Percentiles rank a stretch among this genome's conserved stretches.
These are phyloP conservation scores for Tethya wilhelma DNA, from an alignment of 37 sponge, comb jelly and placozoan species.

Conservation along the genomic window DNA sequence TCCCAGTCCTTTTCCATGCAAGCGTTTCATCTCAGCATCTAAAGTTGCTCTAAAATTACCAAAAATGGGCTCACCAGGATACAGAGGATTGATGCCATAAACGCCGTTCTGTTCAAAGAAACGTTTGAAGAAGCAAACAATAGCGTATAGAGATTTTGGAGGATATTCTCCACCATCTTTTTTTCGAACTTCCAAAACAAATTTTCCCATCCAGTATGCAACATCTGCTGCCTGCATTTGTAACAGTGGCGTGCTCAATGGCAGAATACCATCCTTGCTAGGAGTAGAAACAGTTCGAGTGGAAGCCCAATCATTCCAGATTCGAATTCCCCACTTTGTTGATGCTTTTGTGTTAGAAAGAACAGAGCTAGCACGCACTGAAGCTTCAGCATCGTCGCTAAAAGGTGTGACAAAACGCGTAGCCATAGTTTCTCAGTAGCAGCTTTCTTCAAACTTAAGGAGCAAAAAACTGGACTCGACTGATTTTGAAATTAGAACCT, in stretches of 20 bases:
- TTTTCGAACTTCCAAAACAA: too few relatives aligned
- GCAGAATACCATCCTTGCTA: neutral
- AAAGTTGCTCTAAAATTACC: constrained; percentile 10
- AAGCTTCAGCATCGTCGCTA: neutral
- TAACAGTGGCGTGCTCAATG: neutral
- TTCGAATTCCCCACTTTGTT: constrained; percentile 15
- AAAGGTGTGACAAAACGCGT: constrained; percentile 12
- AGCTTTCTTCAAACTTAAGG: too few relatives aligned
- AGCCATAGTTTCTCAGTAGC: too few relatives aligned
- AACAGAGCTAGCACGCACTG: neutral
- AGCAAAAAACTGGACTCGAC: too few relatives aligned
- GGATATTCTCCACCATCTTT: constrained; percentile 31
- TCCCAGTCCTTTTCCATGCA: constrained; percentile 24
- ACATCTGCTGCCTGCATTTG: neutral
- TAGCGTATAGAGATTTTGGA: constrained; percentile 29
- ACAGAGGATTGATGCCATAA: neutral
- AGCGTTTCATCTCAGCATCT: constrained; percentile 33
- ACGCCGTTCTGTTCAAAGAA: constrained; percentile 1
- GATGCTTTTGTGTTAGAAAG: constrained; percentile 6
- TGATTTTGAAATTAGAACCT: too few relatives aligned
- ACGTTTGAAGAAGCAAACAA: constrained; percentile 6
- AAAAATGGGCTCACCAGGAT: constrained; percentile 15
- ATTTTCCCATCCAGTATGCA: constrained; percentile 19
- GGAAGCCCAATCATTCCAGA: constrained; percentile 25
- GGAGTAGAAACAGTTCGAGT: neutral